Evolutionary conservation across 2,113 vertebrate genomes (phyloP).

Genomic region (Atlantisia rogersi): DNA sequence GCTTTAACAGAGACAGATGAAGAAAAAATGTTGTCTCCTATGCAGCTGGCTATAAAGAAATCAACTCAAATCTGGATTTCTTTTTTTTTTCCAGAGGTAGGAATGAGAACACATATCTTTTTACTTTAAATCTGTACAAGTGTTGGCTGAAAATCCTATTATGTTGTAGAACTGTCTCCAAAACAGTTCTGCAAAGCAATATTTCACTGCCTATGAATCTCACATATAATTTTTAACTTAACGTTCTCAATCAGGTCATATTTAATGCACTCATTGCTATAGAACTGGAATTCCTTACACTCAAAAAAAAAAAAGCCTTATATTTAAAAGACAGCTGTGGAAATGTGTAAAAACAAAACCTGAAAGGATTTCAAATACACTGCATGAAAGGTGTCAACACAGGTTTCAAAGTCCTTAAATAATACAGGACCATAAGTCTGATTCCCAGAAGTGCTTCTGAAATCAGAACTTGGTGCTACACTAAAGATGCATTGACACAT

Average conservation of each 20-base stretch:
- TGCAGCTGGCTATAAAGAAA: not conserved
- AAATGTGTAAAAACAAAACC: conserved; percentile 12
- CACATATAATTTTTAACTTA: not conserved
- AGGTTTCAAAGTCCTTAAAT: conserved; percentile 19
- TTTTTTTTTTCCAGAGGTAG: not conserved
- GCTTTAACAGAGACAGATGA: not conserved
- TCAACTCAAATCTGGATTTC: not conserved
- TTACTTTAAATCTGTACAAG: not conserved
- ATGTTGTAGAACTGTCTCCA: not conserved
- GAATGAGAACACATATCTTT: not conserved
- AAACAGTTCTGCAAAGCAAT: not conserved
- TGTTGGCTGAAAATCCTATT: not conserved
- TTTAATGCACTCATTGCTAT: not conserved
- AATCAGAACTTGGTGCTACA: not conserved
- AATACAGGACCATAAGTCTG: not conserved
- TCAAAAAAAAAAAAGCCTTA: not conserved
- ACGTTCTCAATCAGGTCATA: not conserved
- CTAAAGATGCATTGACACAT: not conserved
- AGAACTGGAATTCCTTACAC: not conserved
- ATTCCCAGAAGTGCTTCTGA: conserved; percentile 5
- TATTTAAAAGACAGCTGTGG: conserved; percentile 39
- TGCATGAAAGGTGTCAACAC: not conserved
- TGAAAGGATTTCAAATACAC: conserved; percentile 22
- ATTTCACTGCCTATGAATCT: not conserved
- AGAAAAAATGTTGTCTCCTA: not conserved